Conservation (phyloP, 2,888 invertebrate species). For the Sinohyriopsis cumingii region DNA sequence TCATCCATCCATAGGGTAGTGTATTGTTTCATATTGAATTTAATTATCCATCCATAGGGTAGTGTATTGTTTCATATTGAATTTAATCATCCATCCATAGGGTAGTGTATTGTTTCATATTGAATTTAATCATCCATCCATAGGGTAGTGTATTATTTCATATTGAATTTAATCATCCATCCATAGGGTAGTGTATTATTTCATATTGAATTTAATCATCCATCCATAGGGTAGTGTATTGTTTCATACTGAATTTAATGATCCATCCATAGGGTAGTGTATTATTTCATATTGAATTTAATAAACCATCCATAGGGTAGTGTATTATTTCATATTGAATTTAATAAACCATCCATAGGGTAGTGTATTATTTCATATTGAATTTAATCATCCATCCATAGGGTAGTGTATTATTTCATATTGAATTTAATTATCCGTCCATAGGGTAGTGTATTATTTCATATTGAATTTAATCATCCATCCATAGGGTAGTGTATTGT, state of each 20-base stretch:
- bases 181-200: slow-evolving; percentile 77
- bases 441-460: slow-evolving; percentile 76
- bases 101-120: slow-evolving; percentile 72
- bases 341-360: slow-evolving; percentile 79
- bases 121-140: slow-evolving; percentile 79
- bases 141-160: slow-evolving; percentile 75
- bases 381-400: slow-evolving; percentile 81
- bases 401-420: slow-evolving; percentile 73
- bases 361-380: slow-evolving; percentile 62
- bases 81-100: slow-evolving; percentile 82
- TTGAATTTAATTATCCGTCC: slow-evolving; percentile 77
- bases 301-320: slow-evolving; percentile 81
- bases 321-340: too few species aligned
- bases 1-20: slow-evolving; percentile 85
- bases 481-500: slow-evolving; percentile 78
- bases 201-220: slow-evolving; percentile 75
- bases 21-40: too few species aligned
- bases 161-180: slow-evolving; percentile 77
- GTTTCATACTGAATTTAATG: neutral
- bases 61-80: slow-evolving; percentile 26
- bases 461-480: slow-evolving; percentile 76
- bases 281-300: too few species aligned
- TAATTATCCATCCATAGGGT: slow-evolving; percentile 83
- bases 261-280: slow-evolving; percentile 83
- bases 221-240: slow-evolving; percentile 80